Evolutionary conservation across 2,113 vertebrate genomes (phyloP).

Genomic region (Myrmophylax atrothorax): DNA sequence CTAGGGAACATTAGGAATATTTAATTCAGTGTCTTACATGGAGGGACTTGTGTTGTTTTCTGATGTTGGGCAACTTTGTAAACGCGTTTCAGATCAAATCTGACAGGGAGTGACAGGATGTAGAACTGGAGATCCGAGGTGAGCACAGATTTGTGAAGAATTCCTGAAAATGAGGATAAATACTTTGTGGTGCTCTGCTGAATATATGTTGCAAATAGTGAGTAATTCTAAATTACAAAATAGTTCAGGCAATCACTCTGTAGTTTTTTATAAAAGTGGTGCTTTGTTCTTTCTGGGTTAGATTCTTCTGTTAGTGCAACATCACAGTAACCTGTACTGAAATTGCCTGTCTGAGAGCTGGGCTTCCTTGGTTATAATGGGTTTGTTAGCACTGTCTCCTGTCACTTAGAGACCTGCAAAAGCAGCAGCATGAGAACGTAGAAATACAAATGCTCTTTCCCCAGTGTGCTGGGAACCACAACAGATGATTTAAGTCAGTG

Average conservation of each 20-base stretch:
- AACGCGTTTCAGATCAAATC: not conserved
- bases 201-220: not conserved
- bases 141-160: not conserved
- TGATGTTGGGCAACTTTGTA: not conserved
- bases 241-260: not conserved
- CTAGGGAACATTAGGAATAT: not conserved
- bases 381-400: not conserved
- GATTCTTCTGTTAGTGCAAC: not conserved
- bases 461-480: not conserved
- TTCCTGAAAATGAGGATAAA: not conserved
- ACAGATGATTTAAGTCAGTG: not conserved
- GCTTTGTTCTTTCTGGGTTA: not conserved
- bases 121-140: not conserved
- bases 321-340: not conserved
- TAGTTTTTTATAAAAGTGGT: not conserved
- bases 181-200: not conserved
- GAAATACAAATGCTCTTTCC: not conserved
- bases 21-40: rapidly evolving
- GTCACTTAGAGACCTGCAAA: not conserved
- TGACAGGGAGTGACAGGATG: not conserved
- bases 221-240: not conserved
- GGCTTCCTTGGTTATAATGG: not conserved
- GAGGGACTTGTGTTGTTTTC: not conserved
- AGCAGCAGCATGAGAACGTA: not conserved
- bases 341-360: not conserved